Evolutionary conservation across 2,797 vertebrate genomes (phyloP).

Genomic region (Lagorchestes hirsutus): DNA sequence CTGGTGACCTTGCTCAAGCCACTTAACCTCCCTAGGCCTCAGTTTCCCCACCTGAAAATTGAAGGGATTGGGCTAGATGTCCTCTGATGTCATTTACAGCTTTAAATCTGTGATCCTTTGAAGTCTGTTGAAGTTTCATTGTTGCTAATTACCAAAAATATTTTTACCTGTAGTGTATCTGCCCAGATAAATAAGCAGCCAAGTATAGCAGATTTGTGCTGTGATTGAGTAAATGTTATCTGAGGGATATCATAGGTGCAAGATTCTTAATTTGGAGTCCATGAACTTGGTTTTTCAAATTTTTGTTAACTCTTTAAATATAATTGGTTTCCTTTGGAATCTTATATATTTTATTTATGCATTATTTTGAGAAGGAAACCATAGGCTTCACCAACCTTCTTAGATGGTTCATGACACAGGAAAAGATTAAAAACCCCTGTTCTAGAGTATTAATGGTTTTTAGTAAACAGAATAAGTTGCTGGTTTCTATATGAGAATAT

Average conservation of each 20-base stretch:
- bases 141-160: background rate
- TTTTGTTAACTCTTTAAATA: background rate
- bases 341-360: background rate
- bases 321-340: background rate
- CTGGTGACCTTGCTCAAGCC: background rate
- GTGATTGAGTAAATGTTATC: background rate
- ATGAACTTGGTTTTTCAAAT: background rate
- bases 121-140: background rate
- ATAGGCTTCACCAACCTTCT: background rate
- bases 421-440: background rate
- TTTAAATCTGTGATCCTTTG: background rate
- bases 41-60: background rate
- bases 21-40: background rate
- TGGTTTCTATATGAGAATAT: slow-evolving; percentile 23
- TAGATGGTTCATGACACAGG: background rate
- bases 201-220: background rate
- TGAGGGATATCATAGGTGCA: background rate
- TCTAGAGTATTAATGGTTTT: background rate
- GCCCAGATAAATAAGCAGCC: background rate
- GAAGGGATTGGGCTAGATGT: background rate
- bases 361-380: background rate
- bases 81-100: background rate
- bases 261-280: background rate
- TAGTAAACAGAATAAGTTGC: background rate
- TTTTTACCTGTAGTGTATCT: background rate